Evolutionary conservation across 1,140 invertebrate genomes (phyloP).

Genomic region (Dolichoris vasculosae): DNA sequence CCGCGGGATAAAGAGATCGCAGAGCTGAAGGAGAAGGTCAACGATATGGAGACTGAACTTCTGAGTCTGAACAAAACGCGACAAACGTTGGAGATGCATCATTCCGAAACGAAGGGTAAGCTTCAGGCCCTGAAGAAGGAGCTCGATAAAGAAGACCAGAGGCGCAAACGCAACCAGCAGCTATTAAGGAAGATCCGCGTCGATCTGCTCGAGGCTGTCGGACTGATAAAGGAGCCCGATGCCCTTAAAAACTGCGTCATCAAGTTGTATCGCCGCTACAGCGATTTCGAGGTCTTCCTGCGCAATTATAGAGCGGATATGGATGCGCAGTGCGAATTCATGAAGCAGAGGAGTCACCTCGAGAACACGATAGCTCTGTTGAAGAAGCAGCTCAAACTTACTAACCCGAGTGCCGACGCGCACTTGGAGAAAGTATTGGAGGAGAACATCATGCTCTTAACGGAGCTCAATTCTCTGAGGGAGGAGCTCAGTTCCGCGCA

Average conservation of each 20-base stretch:
- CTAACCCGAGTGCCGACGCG: constrained; percentile 67
- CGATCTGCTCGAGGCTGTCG: constrained; percentile 85
- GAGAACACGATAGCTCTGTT: constrained; percentile 83
- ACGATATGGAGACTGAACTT: constrained; percentile 84
- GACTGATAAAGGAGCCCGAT: constrained; percentile 84
- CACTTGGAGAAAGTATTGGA: constrained; percentile 75
- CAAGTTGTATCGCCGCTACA: constrained; percentile 85
- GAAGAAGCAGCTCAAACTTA: constrained; percentile 75
- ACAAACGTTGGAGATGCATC: constrained; percentile 80
- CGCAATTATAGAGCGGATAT: constrained; percentile 79
- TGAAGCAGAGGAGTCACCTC: constrained; percentile 85
- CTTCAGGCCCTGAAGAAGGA: constrained; percentile 81
- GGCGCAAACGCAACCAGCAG: constrained; percentile 79
- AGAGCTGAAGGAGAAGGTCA: constrained; percentile 86
- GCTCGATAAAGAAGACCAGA: constrained; percentile 79
- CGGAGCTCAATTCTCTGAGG: constrained; percentile 84
- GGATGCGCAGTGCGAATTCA: constrained; percentile 85
- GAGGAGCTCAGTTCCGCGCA: constrained; percentile 80
- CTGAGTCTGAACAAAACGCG: constrained; percentile 82
- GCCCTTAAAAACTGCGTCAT: constrained; percentile 86
- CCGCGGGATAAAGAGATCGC: constrained; percentile 87
- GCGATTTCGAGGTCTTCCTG: constrained; percentile 80
- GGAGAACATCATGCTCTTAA: constrained; percentile 84
- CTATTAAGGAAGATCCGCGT: constrained; percentile 84
- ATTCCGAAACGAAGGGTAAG: constrained; percentile 85